Conservation (phyloP, 2,797 vertebrate genomes). For the Lindbergichthys nudifrons region DNA sequence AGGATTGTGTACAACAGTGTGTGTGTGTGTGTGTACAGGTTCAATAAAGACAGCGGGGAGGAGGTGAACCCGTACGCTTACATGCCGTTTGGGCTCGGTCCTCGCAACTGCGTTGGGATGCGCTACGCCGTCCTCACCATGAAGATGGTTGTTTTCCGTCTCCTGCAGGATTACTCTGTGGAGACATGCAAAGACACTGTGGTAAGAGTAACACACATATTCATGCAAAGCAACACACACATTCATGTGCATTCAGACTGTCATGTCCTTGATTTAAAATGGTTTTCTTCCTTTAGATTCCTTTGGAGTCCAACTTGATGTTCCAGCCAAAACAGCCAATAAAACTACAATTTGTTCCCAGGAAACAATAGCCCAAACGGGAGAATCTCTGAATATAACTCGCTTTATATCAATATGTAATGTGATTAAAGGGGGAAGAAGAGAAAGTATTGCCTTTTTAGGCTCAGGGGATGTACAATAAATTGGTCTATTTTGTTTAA, state of each 20-base stretch:
- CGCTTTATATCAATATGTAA: too few relatives aligned
- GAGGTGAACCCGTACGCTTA: constrained; percentile 80
- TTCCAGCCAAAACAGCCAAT: constrained; percentile 50
- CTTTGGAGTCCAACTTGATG: constrained; percentile 54
- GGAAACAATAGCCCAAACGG: constrained; percentile 18
- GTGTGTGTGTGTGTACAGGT: constrained; percentile 82
- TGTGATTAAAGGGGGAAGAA: too few relatives aligned
- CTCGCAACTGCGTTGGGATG: constrained; percentile 90
- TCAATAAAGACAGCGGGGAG: constrained; percentile 83
- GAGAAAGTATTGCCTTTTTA: too few relatives aligned
- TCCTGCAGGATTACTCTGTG: constrained; percentile 86
- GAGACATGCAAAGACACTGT: constrained; percentile 85
- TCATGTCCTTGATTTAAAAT: neutral
- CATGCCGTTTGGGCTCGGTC: constrained; percentile 89
- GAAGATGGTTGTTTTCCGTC: constrained; percentile 74
- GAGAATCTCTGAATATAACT: neutral
- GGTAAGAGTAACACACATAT: constrained; percentile 64
- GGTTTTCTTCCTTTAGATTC: constrained; percentile 63
- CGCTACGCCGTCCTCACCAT: constrained; percentile 86
- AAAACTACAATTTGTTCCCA: constrained; percentile 70
- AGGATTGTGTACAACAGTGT: too few relatives aligned
- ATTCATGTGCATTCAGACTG: neutral
- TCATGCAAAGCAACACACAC: neutral
- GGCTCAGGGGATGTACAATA: too few relatives aligned
- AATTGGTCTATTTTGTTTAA: too few relatives aligned